These are phyloP conservation scores for Leucopsar rothschildi DNA, from an alignment of 2,113 vertebrate species.

Conservation along the genomic window DNA sequence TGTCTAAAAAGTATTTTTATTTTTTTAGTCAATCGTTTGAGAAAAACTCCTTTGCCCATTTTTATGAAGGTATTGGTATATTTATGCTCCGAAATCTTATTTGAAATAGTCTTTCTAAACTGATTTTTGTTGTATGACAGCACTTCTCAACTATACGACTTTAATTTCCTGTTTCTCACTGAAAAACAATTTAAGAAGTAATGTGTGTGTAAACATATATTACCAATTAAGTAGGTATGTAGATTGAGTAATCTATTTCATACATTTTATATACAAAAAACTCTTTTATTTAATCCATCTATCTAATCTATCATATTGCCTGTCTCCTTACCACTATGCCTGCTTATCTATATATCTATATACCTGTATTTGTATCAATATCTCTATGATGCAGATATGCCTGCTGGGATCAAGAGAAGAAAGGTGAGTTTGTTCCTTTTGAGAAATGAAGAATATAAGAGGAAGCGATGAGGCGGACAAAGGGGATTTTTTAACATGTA, in stretches of 20 bases:
- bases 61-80: background rate
- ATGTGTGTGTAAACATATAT: background rate
- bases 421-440: background rate
- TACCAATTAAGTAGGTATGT: background rate
- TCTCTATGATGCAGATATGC: background rate
- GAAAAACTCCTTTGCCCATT: background rate
- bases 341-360: background rate
- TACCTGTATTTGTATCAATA: background rate
- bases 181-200: background rate
- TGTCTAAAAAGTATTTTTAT: background rate
- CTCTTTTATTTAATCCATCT: too few relatives aligned
- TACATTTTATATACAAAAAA: background rate
- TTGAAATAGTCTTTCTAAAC: background rate
- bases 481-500: background rate
- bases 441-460: background rate
- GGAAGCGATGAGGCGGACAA: background rate
- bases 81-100: background rate
- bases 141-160: background rate
- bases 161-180: background rate
- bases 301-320: background rate
- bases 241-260: background rate
- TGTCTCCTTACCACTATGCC: background rate
- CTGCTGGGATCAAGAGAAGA: background rate
- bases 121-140: background rate
- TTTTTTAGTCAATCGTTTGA: background rate